These are phyloP conservation scores for Fukomys damarensis DNA, from an alignment of 2,113 vertebrate species.

Conservation along the genomic window DNA sequence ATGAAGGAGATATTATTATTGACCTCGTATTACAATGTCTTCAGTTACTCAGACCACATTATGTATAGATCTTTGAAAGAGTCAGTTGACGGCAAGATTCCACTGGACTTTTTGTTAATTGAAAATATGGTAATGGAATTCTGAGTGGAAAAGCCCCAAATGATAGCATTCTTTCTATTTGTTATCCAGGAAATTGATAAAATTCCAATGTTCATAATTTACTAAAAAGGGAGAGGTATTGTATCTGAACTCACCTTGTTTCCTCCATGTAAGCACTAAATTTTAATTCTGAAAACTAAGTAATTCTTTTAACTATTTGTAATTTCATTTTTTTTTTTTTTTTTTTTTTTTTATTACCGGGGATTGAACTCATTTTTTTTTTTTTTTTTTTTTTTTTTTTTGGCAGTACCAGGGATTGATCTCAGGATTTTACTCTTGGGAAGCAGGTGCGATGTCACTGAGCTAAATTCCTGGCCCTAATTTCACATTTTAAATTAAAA, in stretches of 20 bases:
- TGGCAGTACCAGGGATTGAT: no score
- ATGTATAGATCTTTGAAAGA: not conserved
- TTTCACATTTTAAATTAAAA: constrained; percentile 6
- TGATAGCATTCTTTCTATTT: constrained; percentile 57
- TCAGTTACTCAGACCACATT: not conserved
- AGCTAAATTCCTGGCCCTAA: not conserved
- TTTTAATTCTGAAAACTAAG: constrained; percentile 37
- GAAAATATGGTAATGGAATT: constrained; percentile 47
- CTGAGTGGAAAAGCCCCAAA: constrained; percentile 65
- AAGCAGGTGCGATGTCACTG: no score
- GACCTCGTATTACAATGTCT: not conserved
- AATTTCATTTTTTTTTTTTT: not conserved
- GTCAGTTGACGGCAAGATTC: constrained; percentile 24
- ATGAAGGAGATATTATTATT: not conserved
- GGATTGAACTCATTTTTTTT: no score
- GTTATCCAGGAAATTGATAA: constrained; percentile 72
- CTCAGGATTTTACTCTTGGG: no score
- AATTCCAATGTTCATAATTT: constrained; percentile 65
- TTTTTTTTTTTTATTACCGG: no score
- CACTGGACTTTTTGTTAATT: not conserved
- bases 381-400: no score
- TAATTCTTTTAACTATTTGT: constrained; percentile 50
- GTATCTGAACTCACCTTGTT: constrained; percentile 73
- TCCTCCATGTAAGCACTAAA: constrained; percentile 49
- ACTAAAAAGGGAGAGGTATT: constrained; percentile 60